Evolutionary conservation across 1,140 invertebrate genomes (phyloP).

Genomic region (Neocloeon triangulifer): DNA sequence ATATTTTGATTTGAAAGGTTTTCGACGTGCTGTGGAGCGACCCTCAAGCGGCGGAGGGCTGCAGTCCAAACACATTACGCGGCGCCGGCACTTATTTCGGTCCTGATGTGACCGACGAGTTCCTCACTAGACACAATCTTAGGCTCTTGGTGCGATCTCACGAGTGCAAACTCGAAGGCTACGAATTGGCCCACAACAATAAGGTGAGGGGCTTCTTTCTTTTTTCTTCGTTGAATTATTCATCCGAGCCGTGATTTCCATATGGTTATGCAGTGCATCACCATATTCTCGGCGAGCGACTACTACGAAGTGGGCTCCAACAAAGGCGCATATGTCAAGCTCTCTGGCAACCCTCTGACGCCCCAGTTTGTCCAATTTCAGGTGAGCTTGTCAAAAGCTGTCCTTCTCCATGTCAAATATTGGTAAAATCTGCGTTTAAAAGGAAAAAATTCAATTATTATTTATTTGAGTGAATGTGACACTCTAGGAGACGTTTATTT

Average conservation of each 20-base stretch:
- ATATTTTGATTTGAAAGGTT: too few species aligned
- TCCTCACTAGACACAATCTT: conserved; percentile 51
- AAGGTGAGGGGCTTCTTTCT: conserved; percentile 31
- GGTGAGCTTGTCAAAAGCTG: too few species aligned
- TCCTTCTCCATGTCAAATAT: too few species aligned
- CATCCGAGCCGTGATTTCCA: too few species aligned
- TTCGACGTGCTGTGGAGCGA: conserved; percentile 85
- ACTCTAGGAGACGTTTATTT: too few species aligned
- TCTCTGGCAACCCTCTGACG: conserved; percentile 42
- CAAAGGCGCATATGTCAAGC: conserved; percentile 70
- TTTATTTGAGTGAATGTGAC: too few species aligned
- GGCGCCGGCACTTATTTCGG: conserved; percentile 84
- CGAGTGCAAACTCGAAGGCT: conserved; percentile 79
- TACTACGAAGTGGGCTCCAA: conserved; percentile 85
- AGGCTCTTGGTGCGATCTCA: conserved; percentile 64
- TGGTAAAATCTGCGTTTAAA: too few species aligned
- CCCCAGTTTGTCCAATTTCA: conserved; percentile 68
- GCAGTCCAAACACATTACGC: conserved; percentile 56
- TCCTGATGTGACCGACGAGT: conserved; percentile 56
- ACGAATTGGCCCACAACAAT: conserved; percentile 61
- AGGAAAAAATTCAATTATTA: too few species aligned
- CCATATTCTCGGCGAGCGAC: conserved; percentile 84
- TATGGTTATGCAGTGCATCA: conserved; percentile 40
- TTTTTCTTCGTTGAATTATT: background rate
- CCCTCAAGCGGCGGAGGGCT: conserved; percentile 46